Percentiles rank a stretch among this genome's conserved stretches.
phyloP scores from a whole-genome alignment of 2,113 vertebrate genomes.

The Rhinoptilus africanus region DNA sequence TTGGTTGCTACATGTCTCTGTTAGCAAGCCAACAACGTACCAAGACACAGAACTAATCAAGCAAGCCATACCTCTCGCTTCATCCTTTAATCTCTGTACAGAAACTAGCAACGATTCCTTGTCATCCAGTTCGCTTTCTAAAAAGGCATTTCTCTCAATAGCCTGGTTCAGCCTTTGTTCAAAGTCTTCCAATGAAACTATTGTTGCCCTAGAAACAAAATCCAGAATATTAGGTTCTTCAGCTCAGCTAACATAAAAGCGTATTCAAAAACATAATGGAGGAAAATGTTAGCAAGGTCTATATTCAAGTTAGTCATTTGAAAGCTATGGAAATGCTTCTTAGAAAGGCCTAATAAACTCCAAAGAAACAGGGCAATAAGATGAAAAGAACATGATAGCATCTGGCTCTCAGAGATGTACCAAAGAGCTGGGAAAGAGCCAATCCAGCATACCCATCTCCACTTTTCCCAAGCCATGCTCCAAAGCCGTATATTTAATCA shows the following conservation, averaged over 20 bases:
- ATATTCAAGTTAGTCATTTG: background rate
- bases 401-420: background rate
- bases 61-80: slow-evolving; percentile 88
- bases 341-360: background rate
- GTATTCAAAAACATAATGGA: background rate
- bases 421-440: background rate
- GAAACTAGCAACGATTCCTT: slow-evolving; percentile 96
- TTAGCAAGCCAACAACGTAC: background rate
- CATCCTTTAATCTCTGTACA: slow-evolving; percentile 96
- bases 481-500: background rate
- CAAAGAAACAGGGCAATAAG: background rate
- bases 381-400: background rate
- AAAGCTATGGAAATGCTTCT: background rate
- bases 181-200: slow-evolving; percentile 98
- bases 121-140: slow-evolving; percentile 98
- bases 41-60: background rate
- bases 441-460: background rate
- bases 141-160: slow-evolving; percentile 97
- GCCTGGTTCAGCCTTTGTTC: slow-evolving; percentile 97
- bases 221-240: slow-evolving; percentile 42
- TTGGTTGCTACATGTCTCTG: background rate
- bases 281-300: background rate
- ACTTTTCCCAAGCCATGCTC: background rate
- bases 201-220: slow-evolving; percentile 86
- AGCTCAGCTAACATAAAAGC: background rate